Conservation (phyloP, 1,140 invertebrate species). For the Sitodiplosis mosellana region DNA sequence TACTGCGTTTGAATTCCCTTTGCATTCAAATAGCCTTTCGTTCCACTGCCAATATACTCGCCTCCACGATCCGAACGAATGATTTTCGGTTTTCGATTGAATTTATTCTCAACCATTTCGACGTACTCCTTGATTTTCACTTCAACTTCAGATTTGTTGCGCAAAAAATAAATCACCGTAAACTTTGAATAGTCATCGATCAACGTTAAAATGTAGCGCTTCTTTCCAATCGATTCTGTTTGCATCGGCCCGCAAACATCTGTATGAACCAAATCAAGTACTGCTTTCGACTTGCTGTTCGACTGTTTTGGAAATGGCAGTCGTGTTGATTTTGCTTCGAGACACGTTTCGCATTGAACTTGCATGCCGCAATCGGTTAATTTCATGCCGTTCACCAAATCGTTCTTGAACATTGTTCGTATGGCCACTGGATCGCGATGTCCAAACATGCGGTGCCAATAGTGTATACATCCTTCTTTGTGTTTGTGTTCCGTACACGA, state of each 20-base stretch:
- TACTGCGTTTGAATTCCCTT: conserved; percentile 11
- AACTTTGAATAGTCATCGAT: conserved; percentile 2
- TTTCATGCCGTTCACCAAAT: not conserved
- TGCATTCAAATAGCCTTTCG: conserved; percentile 5
- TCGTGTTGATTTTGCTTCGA: not conserved
- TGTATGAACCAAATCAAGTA: conserved; percentile 2
- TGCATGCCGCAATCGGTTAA: not conserved
- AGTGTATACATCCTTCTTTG: not conserved
- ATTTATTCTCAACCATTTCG: conserved; percentile 5
- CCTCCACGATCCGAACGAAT: conserved; percentile 14
- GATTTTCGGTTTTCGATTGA: conserved; percentile 8
- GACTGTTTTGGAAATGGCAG: conserved; percentile 3
- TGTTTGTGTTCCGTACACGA: not conserved
- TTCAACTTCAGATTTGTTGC: not conserved
- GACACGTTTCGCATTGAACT: conserved; percentile 1
- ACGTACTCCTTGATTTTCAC: conserved; percentile 2
- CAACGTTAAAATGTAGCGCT: conserved; percentile 1
- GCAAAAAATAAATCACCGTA: not conserved
- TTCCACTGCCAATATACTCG: conserved; percentile 8
- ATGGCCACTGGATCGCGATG: not conserved
- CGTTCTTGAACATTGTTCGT: not conserved
- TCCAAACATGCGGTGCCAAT: not conserved
- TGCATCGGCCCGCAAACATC: too few relatives aligned
- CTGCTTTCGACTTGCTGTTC: not conserved
- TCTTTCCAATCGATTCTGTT: not conserved